A percentile compares a stretch with the other conserved stretches of the same genome.
Conservation (phyloP, 2,888 invertebrate species). For the Bombyx huttoni region DNA sequence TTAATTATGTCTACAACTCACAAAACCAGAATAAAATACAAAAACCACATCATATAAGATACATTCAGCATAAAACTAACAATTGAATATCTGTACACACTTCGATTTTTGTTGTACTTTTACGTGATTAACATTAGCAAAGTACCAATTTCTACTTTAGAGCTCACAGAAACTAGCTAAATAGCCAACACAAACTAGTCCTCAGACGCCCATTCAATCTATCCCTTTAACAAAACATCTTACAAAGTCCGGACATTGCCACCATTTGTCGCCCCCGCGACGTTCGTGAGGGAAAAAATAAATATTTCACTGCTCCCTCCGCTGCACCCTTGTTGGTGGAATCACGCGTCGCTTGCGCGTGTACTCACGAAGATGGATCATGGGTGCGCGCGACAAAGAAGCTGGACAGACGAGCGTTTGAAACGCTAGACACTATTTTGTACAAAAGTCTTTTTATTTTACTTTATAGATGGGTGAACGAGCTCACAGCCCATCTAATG, state of each 20-base stretch:
- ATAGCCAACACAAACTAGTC: background rate
- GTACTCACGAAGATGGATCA: conserved; percentile 66
- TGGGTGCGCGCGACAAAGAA: conserved; percentile 34
- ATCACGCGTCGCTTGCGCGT: conserved; percentile 66
- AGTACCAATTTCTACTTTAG: too few species aligned
- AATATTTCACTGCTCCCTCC: conserved; percentile 50
- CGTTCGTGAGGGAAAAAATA: conserved; percentile 43
- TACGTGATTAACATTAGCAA: too few species aligned
- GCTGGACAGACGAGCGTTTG: conserved; percentile 21
- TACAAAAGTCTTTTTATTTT: too few species aligned
- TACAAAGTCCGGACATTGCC: conserved; percentile 27
- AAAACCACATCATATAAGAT: too few species aligned
- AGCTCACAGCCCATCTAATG: too few species aligned
- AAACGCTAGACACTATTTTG: background rate
- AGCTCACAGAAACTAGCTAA: background rate
- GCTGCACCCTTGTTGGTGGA: conserved; percentile 61
- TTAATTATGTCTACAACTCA: too few species aligned
- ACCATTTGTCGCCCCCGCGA: conserved; percentile 41
- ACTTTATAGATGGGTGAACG: too few species aligned
- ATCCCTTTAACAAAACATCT: conserved; percentile 29
- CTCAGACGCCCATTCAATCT: conserved; percentile 1
- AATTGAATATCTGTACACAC: too few species aligned
- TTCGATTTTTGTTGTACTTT: too few species aligned
- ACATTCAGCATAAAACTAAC: too few species aligned
- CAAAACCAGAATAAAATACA: too few species aligned